Conservation (phyloP, 2,888 invertebrate species). For the Epicampocera succincta region DNA sequence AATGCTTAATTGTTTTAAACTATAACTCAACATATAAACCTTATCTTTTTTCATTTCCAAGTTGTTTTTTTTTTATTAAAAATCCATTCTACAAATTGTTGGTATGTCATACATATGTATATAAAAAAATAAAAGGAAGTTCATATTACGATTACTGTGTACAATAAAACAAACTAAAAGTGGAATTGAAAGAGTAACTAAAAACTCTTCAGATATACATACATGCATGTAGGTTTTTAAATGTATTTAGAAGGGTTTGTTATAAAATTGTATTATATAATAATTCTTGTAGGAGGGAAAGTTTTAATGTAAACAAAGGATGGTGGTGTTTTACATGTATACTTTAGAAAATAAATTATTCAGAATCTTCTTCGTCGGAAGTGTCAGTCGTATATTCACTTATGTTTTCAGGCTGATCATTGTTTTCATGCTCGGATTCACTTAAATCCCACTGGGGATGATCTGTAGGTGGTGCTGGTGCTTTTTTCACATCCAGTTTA, state of each 20-base stretch:
- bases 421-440: slow-evolving; percentile 91
- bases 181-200: slow-evolving; percentile 62
- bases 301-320: slow-evolving; percentile 63
- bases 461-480: slow-evolving; percentile 93
- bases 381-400: slow-evolving; percentile 87
- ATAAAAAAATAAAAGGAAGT: slow-evolving; percentile 43
- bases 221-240: slow-evolving; percentile 19
- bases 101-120: not conserved
- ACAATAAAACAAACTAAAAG: slow-evolving; percentile 41
- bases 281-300: slow-evolving; percentile 59
- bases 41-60: slow-evolving; percentile 48
- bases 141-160: slow-evolving; percentile 35
- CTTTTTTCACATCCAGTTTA: slow-evolving; percentile 98
- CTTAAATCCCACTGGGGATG: slow-evolving; percentile 99
- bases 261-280: slow-evolving; percentile 54
- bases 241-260: slow-evolving; percentile 23
- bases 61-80: slow-evolving; percentile 31
- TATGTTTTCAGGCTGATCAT: slow-evolving; percentile 85
- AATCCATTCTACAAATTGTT: slow-evolving; percentile 51
- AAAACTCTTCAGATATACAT: slow-evolving; percentile 34
- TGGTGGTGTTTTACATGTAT: slow-evolving; percentile 55
- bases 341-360: slow-evolving; percentile 70
- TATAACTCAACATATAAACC: slow-evolving; percentile 71
- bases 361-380: slow-evolving; percentile 84
- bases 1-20: slow-evolving; percentile 71